Evolutionary conservation across 2,797 vertebrate genomes (phyloP).

Genomic region (Cetoscarus ocellatus): DNA sequence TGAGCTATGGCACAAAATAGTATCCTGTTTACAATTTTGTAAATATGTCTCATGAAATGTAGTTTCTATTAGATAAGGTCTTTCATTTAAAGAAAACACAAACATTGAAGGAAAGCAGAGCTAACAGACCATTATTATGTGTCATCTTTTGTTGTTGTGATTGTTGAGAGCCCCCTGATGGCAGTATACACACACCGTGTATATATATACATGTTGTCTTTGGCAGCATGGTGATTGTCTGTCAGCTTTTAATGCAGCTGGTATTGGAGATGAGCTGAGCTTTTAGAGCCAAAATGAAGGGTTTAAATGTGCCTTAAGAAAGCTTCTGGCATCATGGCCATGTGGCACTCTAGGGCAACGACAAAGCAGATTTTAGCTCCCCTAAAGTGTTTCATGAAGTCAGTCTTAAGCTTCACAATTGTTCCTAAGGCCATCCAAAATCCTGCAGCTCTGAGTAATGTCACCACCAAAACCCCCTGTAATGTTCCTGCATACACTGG

Average conservation of each 20-base stretch:
- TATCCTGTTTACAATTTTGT: too few relatives aligned
- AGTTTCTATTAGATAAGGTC: too few relatives aligned
- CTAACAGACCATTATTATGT: too few relatives aligned
- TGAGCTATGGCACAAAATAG: too few relatives aligned
- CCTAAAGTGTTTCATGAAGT: slow-evolving; percentile 81
- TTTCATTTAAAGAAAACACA: too few relatives aligned
- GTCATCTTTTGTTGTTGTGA: too few relatives aligned
- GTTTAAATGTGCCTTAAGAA: slow-evolving; percentile 80
- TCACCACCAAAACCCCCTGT: slow-evolving; percentile 44
- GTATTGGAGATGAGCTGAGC: slow-evolving; percentile 57
- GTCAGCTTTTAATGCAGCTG: slow-evolving; percentile 52
- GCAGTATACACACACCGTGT: too few relatives aligned
- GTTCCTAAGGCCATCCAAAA: slow-evolving; percentile 72
- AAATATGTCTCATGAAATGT: too few relatives aligned
- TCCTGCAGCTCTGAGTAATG: slow-evolving; percentile 69
- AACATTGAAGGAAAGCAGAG: too few relatives aligned
- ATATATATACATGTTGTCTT: slow-evolving; percentile 61
- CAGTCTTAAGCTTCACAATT: slow-evolving; percentile 74
- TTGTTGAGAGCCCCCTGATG: too few relatives aligned
- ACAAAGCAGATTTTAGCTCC: slow-evolving; percentile 82
- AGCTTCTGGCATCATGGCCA: slow-evolving; percentile 65
- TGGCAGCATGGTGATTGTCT: slow-evolving; percentile 57
- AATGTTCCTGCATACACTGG: slow-evolving; percentile 12
- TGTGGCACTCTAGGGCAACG: slow-evolving; percentile 73
- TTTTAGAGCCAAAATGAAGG: slow-evolving; percentile 74